phyloP scores from a whole-genome alignment of 2,888 invertebrate species.

The Hofmannophila pseudospretella region DNA sequence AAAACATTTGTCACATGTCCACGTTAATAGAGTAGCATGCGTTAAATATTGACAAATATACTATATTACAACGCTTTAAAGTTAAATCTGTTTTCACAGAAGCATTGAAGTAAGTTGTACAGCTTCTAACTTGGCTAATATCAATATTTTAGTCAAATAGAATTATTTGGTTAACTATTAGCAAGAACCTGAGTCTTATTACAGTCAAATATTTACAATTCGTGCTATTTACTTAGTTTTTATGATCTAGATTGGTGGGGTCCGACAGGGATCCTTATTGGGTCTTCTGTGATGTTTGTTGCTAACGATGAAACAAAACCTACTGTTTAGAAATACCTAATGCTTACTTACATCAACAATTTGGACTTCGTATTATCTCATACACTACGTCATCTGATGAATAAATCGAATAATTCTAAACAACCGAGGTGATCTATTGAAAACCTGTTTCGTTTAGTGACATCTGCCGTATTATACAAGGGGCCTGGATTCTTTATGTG shows the following conservation, averaged over 20 bases:
- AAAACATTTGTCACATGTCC: constrained; percentile 1
- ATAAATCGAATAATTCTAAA: too few relatives aligned
- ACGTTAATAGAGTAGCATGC: background rate
- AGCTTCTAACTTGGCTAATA: constrained; percentile 7
- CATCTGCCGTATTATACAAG: too few relatives aligned
- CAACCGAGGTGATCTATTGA: too few relatives aligned
- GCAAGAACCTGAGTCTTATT: background rate
- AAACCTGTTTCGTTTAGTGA: too few relatives aligned
- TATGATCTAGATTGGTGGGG: background rate
- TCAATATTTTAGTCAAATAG: constrained; percentile 5
- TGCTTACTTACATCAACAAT: too few relatives aligned
- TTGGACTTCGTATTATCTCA: too few relatives aligned
- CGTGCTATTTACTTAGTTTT: background rate
- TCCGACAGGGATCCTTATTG: background rate
- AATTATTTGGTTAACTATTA: background rate
- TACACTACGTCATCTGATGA: too few relatives aligned
- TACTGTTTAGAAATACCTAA: too few relatives aligned
- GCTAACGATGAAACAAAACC: too few relatives aligned
- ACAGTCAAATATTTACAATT: background rate
- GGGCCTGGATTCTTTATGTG: too few relatives aligned
- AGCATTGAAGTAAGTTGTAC: constrained; percentile 4
- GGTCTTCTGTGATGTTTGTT: background rate
- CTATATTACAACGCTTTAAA: background rate
- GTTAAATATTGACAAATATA: background rate
- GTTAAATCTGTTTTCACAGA: background rate